Evolutionary conservation across 2,797 vertebrate genomes (phyloP), one percentile per base, ranked within the genome.

Genomic region (Gambusia yucatana): DNA sequence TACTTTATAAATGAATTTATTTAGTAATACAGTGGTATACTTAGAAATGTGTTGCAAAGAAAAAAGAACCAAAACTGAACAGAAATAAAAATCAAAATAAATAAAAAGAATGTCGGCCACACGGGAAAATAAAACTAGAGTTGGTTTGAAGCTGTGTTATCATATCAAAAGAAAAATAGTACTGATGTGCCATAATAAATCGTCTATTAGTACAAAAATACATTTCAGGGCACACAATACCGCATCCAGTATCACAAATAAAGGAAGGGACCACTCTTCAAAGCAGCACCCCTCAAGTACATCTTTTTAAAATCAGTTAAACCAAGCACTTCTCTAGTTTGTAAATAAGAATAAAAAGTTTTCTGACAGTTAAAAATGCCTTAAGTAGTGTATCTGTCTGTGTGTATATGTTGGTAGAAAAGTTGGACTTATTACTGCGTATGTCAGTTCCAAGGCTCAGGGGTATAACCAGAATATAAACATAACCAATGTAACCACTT

Each of bases 121-220:
- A 97, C 96, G 92, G 97, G 91, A 96, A 95, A 95, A 94, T 94
- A 44, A 95, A 97, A 96, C 93, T 96, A 96, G 94, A 96, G 97
- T 96, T 87, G 94, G 94, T 96, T 97, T 97, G 97, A 98, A 97
- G 97, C 97, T 96, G 96, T 97, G 96, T 96, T 97, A 94, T 97
- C 94, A 97, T 97, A 98, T 97, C 97, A 98, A 97, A 97, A 97
- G 95, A 97, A 97, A 97, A 97, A 96, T 94, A 95, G 96, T 97
- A 97, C 96, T 95, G 95, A 97, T 98, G 98, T 98, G 98, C 98
- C 97, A 92, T 98, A 98, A 98, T 99, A 99, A 99, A 98, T 97
- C 93, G 97, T 99, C 97, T 99, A 98, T 99, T 98, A 98, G 98
- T 99, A 99, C 97, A 99, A 99, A 99, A 99, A 99, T 99, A 99